Conservation (phyloP, 2,113 vertebrate species). For the Agelaius phoeniceus region DNA sequence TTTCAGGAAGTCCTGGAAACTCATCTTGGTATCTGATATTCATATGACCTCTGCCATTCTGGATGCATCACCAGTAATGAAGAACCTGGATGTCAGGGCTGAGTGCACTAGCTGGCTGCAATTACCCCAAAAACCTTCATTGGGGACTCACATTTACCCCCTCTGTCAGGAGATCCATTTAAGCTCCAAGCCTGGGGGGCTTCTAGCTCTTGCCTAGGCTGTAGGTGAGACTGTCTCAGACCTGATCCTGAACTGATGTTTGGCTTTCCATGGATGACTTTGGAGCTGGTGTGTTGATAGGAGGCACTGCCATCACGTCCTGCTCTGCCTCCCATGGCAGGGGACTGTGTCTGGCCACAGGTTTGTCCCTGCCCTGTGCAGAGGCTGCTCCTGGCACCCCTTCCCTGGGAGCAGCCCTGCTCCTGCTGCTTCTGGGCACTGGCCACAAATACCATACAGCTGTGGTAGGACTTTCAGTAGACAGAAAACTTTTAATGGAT, state of each 20-base stretch:
- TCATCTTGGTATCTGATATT: neutral
- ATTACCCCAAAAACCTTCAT: neutral
- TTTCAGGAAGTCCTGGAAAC: neutral
- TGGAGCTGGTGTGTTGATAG: neutral
- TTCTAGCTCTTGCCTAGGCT: neutral
- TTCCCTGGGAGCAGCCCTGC: neutral
- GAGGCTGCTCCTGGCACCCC: neutral
- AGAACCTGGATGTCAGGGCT: neutral
- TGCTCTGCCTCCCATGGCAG: accelerated
- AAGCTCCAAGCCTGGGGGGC: accelerated
- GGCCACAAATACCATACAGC: neutral
- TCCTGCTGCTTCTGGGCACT: neutral
- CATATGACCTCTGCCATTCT: neutral
- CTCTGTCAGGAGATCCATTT: neutral
- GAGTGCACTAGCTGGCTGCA: neutral
- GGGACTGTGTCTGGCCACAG: neutral
- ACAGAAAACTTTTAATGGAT: neutral
- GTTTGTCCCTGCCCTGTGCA: neutral
- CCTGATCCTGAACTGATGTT: neutral
- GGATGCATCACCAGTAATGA: neutral
- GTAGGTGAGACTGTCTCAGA: neutral
- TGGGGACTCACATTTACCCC: neutral
- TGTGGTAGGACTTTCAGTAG: neutral
- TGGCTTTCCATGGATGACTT: neutral
- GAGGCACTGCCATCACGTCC: neutral